Conservation (phyloP, 2,113 vertebrate species). For the Ceyx margarethae region DNA sequence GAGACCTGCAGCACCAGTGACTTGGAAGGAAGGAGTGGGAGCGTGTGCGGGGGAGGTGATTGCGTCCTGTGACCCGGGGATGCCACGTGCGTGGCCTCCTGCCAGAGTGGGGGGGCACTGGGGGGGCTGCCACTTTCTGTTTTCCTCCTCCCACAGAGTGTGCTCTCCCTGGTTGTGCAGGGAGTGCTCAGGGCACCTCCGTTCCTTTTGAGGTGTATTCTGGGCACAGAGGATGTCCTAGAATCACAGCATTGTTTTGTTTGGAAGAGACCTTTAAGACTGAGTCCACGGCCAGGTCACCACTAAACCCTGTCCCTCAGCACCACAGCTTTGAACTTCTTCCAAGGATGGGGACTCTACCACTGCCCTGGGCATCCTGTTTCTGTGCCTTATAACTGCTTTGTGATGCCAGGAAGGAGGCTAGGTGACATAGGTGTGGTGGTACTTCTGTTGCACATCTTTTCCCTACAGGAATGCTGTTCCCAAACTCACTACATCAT, state of each 20-base stretch:
- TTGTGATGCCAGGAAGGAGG: background rate
- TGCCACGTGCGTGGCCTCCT: background rate
- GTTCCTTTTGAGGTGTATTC: background rate
- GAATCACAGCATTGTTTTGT: background rate
- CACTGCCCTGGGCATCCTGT: background rate
- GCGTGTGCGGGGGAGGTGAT: rapidly evolving
- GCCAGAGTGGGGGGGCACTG: rapidly evolving
- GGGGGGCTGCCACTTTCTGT: rapidly evolving
- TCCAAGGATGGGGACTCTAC: background rate
- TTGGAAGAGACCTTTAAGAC: background rate
- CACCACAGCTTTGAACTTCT: background rate
- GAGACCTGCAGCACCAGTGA: background rate
- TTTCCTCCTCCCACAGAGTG: rapidly evolving
- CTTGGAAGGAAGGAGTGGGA: background rate
- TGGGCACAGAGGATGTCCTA: background rate
- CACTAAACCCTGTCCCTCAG: background rate
- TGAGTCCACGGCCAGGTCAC: background rate
- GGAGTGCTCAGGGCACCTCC: rapidly evolving
- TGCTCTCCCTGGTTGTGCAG: background rate
- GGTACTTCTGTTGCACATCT: background rate
- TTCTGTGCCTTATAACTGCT: background rate
- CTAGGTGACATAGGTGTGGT: background rate
- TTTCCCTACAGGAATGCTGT: background rate
- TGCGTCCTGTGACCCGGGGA: background rate
- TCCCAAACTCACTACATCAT: rapidly evolving